A percentile compares a stretch with the other conserved stretches of the same genome.
Evolutionary conservation across 2,113 vertebrate species (phyloP).

Genomic region (Cyprinodon variegatus): DNA sequence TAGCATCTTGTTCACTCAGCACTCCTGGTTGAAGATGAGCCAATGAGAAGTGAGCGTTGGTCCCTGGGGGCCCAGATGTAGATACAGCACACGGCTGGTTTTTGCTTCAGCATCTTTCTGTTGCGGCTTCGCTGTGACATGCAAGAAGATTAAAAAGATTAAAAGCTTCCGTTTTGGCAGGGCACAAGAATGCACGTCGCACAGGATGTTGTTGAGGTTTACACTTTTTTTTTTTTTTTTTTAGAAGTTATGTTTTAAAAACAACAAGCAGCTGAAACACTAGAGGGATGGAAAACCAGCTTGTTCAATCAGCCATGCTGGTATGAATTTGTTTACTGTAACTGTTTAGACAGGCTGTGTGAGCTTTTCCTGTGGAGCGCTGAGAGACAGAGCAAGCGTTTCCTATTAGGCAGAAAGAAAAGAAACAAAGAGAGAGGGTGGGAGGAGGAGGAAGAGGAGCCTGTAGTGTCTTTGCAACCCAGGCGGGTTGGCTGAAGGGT

Average conservation of each 20-base stretch:
- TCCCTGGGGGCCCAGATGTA: constrained; percentile 4
- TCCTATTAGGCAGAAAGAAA: constrained; percentile 40
- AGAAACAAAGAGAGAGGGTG: constrained; percentile 18
- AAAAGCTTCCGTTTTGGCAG: constrained; percentile 36
- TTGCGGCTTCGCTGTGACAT: constrained; percentile 35
- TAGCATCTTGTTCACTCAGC: neutral
- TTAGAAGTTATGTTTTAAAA: neutral
- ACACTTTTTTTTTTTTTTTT: neutral
- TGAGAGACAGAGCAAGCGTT: constrained; percentile 42
- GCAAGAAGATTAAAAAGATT: constrained; percentile 40
- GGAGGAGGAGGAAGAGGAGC: constrained; percentile 41
- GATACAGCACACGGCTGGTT: constrained; percentile 2
- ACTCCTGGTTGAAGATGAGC: neutral
- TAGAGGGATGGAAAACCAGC: neutral
- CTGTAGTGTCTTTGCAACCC: constrained; percentile 61
- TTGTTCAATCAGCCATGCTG: constrained; percentile 28
- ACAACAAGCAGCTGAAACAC: neutral
- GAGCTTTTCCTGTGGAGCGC: constrained; percentile 65
- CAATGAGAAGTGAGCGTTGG: neutral
- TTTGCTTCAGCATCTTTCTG: constrained; percentile 1
- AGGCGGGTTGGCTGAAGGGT: constrained; percentile 67
- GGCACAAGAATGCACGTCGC: constrained; percentile 1
- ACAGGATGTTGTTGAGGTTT: constrained; percentile 23
- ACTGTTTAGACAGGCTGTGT: constrained; percentile 50
- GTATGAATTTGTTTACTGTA: constrained; percentile 59